Evolutionary conservation across 2,888 invertebrate species (phyloP).

Genomic region (Nasonovia ribisnigri): DNA sequence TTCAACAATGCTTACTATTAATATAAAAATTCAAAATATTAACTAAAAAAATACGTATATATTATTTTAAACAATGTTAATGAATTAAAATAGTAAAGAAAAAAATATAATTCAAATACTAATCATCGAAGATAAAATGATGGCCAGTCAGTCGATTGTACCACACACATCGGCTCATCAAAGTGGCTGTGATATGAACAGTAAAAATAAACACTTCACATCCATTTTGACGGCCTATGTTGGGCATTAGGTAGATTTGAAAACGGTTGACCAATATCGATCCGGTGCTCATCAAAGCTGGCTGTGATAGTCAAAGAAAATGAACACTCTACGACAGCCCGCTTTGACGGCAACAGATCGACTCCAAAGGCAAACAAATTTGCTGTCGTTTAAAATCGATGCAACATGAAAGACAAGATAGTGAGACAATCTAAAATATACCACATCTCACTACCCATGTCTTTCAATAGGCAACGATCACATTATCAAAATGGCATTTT

Average conservation of each 20-base stretch:
- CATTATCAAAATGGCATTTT: neutral
- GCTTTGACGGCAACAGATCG: constrained; percentile 73
- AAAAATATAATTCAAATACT: neutral
- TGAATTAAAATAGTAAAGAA: neutral
- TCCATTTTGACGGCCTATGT: constrained; percentile 82
- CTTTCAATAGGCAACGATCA: constrained; percentile 79
- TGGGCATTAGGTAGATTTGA: constrained; percentile 33
- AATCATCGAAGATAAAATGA: neutral
- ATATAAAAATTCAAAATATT: neutral
- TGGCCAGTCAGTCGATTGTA: constrained; percentile 4
- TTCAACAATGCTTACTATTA: neutral
- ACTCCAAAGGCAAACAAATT: constrained; percentile 58
- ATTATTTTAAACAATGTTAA: neutral
- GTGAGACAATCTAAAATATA: constrained; percentile 81
- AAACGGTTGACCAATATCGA: constrained; percentile 55
- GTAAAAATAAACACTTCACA: constrained; percentile 80
- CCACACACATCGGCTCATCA: constrained; percentile 79
- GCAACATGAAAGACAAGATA: constrained; percentile 97
- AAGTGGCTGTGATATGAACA: constrained; percentile 97
- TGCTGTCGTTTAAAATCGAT: constrained; percentile 68
- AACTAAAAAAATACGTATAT: neutral
- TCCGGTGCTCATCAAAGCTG: constrained; percentile 91
- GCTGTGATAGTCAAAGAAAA: constrained; percentile 84
- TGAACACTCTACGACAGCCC: constrained; percentile 81
- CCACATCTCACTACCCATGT: constrained; percentile 98